Evolutionary conservation across 2,888 invertebrate genomes (phyloP), one percentile per base, ranked within the genome.

Genomic region (Platypus cylindrus): DNA sequence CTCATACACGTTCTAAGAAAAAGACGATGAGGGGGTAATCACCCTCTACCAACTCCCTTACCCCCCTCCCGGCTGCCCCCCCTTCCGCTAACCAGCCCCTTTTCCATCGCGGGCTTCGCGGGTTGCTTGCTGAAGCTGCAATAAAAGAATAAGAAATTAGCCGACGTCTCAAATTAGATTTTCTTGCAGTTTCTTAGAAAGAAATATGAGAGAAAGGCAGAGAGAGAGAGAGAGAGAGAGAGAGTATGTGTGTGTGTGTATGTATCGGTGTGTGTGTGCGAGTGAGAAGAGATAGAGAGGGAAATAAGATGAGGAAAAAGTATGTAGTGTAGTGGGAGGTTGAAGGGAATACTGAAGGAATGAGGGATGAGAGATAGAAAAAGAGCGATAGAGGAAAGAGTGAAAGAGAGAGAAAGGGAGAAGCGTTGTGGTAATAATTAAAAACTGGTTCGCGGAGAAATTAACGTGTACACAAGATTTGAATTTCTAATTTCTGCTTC

Each of bases 71-170:
- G 31, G 31, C 36, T 33, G 24, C 40, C 41, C 41, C 35, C 40
- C n/a, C n/a, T n/a, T n/a, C n/a, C n/a, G n/a, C n/a, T n/a, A n/a
- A 25, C 36, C 31, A 34, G 25, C 41, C 27, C 35, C 30, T 30
- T 12, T 12, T 15, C 17, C 18, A 16, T 14, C 29, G 37, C 27
- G 28, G 26, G 36, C 33, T n/a, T n/a, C n/a, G n/a, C n/a, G n/a
- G n/a, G n/a, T n/a, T n/a, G n/a, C 36, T 30, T 33, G 40, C 34
- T 26, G 34, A 24, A 30, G 44, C 43, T 44, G 42, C 45, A 48
- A 45, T 47, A 47, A 48, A 47, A 48, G 48, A 48, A 48, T 48
- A 46, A 48, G 47, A 43, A 48, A 48, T 48, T 48, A 48, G 48
- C 45, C 47, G 44, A 45, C 45, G 46, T 44, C 45, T 47, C 41